Percentiles rank a stretch among this genome's conserved stretches.
phyloP scores from a whole-genome alignment of 1,140 invertebrate species.

The Stegodyphus dumicola region DNA sequence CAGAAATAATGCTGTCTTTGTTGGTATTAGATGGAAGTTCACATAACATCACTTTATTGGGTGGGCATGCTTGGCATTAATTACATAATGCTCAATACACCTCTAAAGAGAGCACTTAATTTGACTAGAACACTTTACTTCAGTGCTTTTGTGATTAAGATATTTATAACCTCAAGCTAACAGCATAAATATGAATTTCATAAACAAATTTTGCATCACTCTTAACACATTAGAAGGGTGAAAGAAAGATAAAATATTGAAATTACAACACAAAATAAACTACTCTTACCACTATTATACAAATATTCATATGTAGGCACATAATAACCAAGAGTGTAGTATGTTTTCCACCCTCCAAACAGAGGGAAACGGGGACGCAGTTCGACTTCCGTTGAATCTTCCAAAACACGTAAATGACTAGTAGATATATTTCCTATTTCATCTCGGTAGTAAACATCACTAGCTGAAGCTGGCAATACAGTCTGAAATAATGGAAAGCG shows the following conservation, averaged over 20 bases:
- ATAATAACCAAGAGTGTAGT: conserved; percentile 97
- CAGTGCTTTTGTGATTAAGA: not conserved
- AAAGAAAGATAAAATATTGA: no score
- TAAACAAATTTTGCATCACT: not conserved
- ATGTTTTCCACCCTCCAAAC: conserved; percentile 99
- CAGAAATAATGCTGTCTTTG: no score
- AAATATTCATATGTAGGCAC: conserved; percentile 97
- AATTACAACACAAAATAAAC: no score
- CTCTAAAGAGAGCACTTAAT: no score
- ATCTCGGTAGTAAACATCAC: conserved; percentile 94
- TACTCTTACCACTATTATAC: conserved; percentile 78
- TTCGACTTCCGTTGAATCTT: conserved; percentile 94
- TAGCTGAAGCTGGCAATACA: conserved; percentile 87
- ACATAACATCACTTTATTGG: no score
- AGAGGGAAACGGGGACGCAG: conserved; percentile 95
- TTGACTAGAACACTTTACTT: no score
- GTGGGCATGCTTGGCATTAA: no score
- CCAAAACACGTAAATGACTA: conserved; percentile 86
- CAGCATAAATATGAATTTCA: no score
- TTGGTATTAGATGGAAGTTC: no score
- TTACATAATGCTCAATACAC: no score
- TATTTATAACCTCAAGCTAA: no score
- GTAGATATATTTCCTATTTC: conserved; percentile 99
- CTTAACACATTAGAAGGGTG: no score
- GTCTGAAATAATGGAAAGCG: conserved; percentile 72